Base-by-base conservation (phyloP, 2,888 invertebrate species). In the Dryadula phaetusa region DNA sequence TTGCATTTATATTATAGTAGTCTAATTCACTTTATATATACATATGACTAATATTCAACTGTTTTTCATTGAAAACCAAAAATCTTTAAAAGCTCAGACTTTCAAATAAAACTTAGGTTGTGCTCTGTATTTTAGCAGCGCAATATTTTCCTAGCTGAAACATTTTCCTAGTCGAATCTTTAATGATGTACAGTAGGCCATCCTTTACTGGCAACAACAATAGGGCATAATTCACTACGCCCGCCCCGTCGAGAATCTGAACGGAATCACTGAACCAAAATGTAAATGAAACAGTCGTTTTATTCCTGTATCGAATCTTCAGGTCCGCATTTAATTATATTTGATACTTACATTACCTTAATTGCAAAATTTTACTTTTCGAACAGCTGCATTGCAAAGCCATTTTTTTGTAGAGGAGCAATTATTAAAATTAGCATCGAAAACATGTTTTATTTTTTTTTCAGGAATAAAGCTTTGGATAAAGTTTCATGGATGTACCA, bases 211-310 rank as follows among this genome's bases (percentile, higher is more conserved):
- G 72, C 78, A 83, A 85, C 86, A 86, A 85, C 86, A 87, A 86
- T 86, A 78, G 85, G 58, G 76, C 76, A 82, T 85, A 85, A 86
- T 85, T 87, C 82, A 82, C 79, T 79, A 71, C 76, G 73, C 75
- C 76, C 77, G 76, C 74, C 76, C 79, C 74, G 78, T 81, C 76
- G 80, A 84, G 82, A 80, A 81, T 78, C 79, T 77, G 80, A 82
- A 81, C 82, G 79, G 81, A 87, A 85, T 87, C 87, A 86, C 83
- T 85, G 86, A 82, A 85, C 87, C 85, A 86, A 87, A 85, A 84
- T 82, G 82, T 83, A 85, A 88, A 87, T 86, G 85, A 85, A 86
- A 69, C 72, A 67, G 69, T 72, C 66, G 67, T 69, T 65, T 64
- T 67, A 54, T 69, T 62, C 65, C 56, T 62, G 62, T 63, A 68